Evolutionary conservation across 2,113 vertebrate species (phyloP).

Genomic region (Leptobrachium leishanense): DNA sequence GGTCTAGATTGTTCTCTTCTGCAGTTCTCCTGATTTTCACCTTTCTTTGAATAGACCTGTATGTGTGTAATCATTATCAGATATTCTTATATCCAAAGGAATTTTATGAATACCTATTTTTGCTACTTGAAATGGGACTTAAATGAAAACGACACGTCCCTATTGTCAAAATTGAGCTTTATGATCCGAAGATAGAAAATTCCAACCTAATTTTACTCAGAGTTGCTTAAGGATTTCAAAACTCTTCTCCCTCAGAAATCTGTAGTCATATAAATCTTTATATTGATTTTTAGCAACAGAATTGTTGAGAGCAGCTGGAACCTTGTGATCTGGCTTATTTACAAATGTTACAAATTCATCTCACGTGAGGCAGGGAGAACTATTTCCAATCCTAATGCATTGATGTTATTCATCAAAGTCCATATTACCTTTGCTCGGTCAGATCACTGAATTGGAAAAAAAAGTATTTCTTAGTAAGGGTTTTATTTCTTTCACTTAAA

Average conservation of each 20-base stretch:
- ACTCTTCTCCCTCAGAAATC: neutral
- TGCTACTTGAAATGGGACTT: neutral
- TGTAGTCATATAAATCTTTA: neutral
- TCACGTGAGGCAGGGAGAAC: too few species aligned
- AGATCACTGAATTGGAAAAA: too few species aligned
- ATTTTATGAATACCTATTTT: neutral
- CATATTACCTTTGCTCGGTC: too few species aligned
- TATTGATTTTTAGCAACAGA: neutral
- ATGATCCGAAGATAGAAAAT: neutral
- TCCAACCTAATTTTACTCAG: neutral
- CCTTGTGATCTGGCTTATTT: neutral
- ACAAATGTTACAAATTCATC: too few species aligned
- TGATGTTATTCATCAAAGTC: too few species aligned
- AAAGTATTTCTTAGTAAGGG: too few species aligned
- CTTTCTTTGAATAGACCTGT: too few species aligned
- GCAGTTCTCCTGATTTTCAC: too few species aligned
- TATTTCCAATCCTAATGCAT: too few species aligned
- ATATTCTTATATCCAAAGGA: neutral
- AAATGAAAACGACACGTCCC: neutral
- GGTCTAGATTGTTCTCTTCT: too few species aligned
- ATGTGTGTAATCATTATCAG: neutral
- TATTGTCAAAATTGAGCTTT: neutral
- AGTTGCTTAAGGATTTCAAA: neutral
- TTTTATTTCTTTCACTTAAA: too few species aligned
- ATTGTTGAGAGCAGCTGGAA: neutral